Base-by-base conservation (phyloP, 2,797 vertebrate genomes). In the Rousettus madagascariensis region DNA sequence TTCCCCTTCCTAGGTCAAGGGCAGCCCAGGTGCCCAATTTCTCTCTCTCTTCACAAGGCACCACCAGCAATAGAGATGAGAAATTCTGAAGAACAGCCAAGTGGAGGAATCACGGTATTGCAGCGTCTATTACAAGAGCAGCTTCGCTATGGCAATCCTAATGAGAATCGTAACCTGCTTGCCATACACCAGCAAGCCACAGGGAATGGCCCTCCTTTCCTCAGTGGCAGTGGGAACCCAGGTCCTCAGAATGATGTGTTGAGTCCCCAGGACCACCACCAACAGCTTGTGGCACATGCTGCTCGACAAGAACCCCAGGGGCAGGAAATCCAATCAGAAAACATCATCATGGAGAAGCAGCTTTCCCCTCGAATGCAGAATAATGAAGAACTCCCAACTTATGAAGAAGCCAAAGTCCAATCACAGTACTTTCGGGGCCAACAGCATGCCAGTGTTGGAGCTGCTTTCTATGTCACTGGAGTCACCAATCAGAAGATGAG, bases 241-340 rank as follows among this genome's bases (percentile, higher is more conserved):
- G 97, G 97, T 46, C 68, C 98, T 96, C 98, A 98, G 92, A 98
- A 98, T 93, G 98, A 99, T 79, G 98, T 98, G 96, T 97, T 98
- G 99, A 99, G 96, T 98, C 98, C 96, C 98, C 99, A 95, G 97
- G 99, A 99, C 93, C 97, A 97, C 57, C 96, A 97, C 77, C 97
- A 97, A 61, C 99, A 99, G 96, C 98, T 99, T 66, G 99, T 99
- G 92, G 98, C 99, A 91, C 99, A 99, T 98, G 99, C 99, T 91
- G 99, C 99, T 96, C 99, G 99, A n/a, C 99, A 99, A 96, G 99
- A 99, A 98, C 99, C 99, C 63, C 99, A 99, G 98, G 99, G 99
- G 93, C 99, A 99, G 98, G 99, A 99, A 98, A 99, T 99, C 91
- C 99, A 99, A 98, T 98, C 99, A 28, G 99, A 99, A 98, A 99